Evolutionary conservation across 2,113 vertebrate species (phyloP), one percentile per base, ranked within the genome.

Genomic region (Onychorhynchus coronatus): DNA sequence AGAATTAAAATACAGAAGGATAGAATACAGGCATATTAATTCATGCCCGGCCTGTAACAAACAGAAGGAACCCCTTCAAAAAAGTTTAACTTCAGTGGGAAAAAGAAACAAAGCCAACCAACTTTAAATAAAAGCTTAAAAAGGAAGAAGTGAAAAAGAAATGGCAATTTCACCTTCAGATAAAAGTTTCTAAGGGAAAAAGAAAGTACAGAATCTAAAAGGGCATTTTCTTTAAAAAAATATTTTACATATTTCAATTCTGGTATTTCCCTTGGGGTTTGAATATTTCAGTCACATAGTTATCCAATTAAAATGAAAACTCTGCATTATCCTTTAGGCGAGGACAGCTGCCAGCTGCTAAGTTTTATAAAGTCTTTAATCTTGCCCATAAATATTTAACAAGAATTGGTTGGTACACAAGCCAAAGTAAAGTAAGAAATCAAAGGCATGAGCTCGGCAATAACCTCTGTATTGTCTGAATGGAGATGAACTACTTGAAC

Each of bases 341-440:
- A 98, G 97, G 97, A 98, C 97, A 97, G 95, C 97, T 98, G 97
- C 97, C 97, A 98, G 95, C 98, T 98, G 97, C 97, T 97, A 97
- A 98, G 97, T 98, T 98, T 98, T 97, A 98, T 97, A 97, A 98
- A 97, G 97, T 98, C 98, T 98, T 98, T 98, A 98, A 98, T 98
- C 97, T 98, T 97, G 92, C 96, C 97, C 97, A 98, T 98, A 98
- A 98, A 98, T 98, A 98, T 98, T 98, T 98, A 98, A 98, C 95
- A 98, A 97, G 97, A 98, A 98, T 90, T 97, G 94, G 97, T 97
- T 98, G 93, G 97, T 98, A 98, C 95, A 98, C 95, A 98, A 97
- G 90, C 97, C 89, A 92, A 97, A 97, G 94, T 92, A 97, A 98
- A 98, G 94, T 80, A 97, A 97, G 95, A 98, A 98, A 98, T 98